Conservation (phyloP, 2,888 invertebrate species). For the Ectemnius cavifrons region DNA sequence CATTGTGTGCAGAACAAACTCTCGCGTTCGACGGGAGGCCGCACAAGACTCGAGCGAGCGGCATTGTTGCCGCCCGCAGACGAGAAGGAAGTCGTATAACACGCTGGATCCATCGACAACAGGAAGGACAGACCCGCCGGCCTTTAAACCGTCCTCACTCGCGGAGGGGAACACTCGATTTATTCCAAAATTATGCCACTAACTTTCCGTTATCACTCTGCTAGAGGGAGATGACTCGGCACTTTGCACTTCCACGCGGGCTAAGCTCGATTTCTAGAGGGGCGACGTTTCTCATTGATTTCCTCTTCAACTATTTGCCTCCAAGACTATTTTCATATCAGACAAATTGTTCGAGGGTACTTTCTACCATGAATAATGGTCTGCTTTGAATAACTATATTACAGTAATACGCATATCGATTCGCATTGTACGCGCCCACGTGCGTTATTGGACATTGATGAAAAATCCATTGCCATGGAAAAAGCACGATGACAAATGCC, state of each 20-base stretch:
- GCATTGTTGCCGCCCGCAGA: slow-evolving; percentile 47
- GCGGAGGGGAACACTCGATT: slow-evolving; percentile 25
- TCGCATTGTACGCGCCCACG: neutral
- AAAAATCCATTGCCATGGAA: slow-evolving; percentile 52
- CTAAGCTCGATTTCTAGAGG: slow-evolving; percentile 15
- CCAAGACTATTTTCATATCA: too few relatives aligned
- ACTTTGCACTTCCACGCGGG: too few relatives aligned
- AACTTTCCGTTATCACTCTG: slow-evolving; percentile 14
- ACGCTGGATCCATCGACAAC: slow-evolving; percentile 33
- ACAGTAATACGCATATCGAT: too few relatives aligned
- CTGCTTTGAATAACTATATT: too few relatives aligned
- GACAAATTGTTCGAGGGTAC: slow-evolving; percentile 24
- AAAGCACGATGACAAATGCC: slow-evolving; percentile 52
- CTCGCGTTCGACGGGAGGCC: slow-evolving; percentile 47
- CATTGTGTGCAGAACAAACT: slow-evolving; percentile 69
- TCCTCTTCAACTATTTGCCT: neutral
- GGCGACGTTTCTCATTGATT: slow-evolving; percentile 19
- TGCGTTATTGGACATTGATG: slow-evolving; percentile 28
- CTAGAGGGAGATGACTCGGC: neutral
- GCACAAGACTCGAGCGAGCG: slow-evolving; percentile 9
- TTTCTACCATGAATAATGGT: slow-evolving; percentile 16
- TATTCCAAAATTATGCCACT: slow-evolving; percentile 46
- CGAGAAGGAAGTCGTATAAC: slow-evolving; percentile 51
- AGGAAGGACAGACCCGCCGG: slow-evolving; percentile 29
- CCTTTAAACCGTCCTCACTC: slow-evolving; percentile 16